phyloP scores from a whole-genome alignment of 2,113 vertebrate species.

The Cinclus mexicanus region DNA sequence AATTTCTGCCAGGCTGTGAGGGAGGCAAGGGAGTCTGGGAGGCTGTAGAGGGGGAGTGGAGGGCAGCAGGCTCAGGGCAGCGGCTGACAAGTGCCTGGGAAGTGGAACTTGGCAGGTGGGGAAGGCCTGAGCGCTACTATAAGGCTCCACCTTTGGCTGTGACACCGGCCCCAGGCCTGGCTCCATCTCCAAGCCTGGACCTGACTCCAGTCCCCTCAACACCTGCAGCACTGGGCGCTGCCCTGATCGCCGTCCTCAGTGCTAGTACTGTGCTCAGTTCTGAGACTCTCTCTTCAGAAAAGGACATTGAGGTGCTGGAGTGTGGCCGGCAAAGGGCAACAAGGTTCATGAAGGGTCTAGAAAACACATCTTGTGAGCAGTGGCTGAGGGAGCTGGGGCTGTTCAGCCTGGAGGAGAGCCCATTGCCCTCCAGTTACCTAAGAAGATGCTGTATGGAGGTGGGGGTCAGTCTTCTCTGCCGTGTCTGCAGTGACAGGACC shows the following conservation, averaged over 20 bases:
- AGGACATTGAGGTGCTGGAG: not conserved
- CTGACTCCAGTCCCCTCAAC: no score
- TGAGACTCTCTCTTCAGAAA: not conserved
- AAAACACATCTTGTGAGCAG: not conserved
- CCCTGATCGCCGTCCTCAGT: not conserved
- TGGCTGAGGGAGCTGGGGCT: not conserved
- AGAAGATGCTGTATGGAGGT: not conserved
- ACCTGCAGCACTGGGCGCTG: not conserved
- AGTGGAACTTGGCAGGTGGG: no score
- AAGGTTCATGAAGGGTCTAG: not conserved
- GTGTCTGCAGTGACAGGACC: not conserved
- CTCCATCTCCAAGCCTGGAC: not conserved
- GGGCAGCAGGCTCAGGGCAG: not conserved
- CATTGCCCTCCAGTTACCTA: not conserved
- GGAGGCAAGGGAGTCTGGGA: not conserved
- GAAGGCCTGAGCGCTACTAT: rapidly evolving
- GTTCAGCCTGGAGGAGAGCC: not conserved
- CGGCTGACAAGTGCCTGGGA: not conserved
- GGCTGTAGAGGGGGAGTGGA: not conserved
- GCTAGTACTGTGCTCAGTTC: not conserved
- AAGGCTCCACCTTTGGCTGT: not conserved
- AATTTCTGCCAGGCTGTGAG: not conserved
- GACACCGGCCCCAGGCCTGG: rapidly evolving
- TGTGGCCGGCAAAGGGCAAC: not conserved
- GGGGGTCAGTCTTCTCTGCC: rapidly evolving